Evolutionary conservation across 2,888 invertebrate species (phyloP), one percentile per base, ranked within the genome.

Genomic region (Mesopsocus fuscifrons): DNA sequence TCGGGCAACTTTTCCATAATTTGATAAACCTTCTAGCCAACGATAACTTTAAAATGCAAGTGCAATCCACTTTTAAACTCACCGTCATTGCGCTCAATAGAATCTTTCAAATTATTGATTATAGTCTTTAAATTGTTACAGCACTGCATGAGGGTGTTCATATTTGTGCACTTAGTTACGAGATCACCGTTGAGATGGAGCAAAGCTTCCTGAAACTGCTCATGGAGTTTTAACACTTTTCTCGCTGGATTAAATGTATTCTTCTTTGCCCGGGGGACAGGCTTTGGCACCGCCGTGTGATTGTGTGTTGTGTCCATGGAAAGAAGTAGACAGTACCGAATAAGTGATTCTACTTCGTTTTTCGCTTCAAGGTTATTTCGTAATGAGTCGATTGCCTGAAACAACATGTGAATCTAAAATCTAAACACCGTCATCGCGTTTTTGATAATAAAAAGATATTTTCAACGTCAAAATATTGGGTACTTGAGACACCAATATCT

Each of bases 91-190:
- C 38, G 38, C 20, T 38, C 38, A 18, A 38, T 38, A 5, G 38
- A 38, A 38, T 38, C 38, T 20, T 21, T 17, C 20, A 38, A 38
- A 16, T 38, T 16, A 38, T 38, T 38, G 20, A 38, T 38, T 13
- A 38, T 20, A 18, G n/a, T 15, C 21, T 38, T 38, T 38, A 38
- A 38, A 38, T 20, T 38, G n/a, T 38, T 38, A 20, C 38, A 38
- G 18, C 38, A 38, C 15, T 21, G n/a, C 11, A 20, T 38, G 15
- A 38, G 20, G 6, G 38, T 18, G 5, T 13, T 20, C 20, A 38
- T 38, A 38, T 38, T 38, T 9, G 38, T 38, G 20, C 38, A 38
- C 11, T 38, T 38, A 21, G 17, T 20, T 17, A 38, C n/a, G 5
- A 38, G 20, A 17, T 38, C 38, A 13, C 18, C 20, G 20, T 20